Percentiles rank a stretch among this genome's conserved stretches.
Conservation (phyloP, 2,797 vertebrate genomes). For the Sus cebifrons region DNA sequence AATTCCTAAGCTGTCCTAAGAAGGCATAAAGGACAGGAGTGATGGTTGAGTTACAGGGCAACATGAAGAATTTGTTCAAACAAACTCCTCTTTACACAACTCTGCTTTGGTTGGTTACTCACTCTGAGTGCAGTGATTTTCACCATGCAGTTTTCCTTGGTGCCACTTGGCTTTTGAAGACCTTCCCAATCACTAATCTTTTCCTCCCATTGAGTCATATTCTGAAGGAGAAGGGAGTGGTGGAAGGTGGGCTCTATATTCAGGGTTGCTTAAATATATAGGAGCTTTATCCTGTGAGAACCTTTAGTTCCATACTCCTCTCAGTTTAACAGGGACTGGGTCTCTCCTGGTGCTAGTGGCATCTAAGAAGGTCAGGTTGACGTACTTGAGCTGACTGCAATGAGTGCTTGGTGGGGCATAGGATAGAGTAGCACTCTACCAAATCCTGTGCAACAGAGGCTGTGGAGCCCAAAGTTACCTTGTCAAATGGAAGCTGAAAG, state of each 20-base stretch:
- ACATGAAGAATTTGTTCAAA: neutral
- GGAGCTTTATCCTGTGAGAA: neutral
- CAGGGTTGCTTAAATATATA: neutral
- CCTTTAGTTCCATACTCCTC: neutral
- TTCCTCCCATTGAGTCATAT: neutral
- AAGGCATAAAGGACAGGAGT: neutral
- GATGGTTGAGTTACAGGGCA: neutral
- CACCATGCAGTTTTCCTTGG: neutral
- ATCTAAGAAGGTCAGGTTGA: neutral
- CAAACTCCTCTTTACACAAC: neutral
- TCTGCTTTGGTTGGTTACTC: neutral
- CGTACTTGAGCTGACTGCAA: neutral
- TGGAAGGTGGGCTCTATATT: neutral
- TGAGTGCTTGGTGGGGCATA: neutral
- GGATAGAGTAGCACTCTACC: neutral
- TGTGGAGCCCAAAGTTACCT: neutral
- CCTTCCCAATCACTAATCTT: neutral
- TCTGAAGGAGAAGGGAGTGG: neutral
- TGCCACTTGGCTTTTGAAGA: neutral
- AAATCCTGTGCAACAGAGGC: neutral
- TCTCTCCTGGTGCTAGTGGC: neutral
- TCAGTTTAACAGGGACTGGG: neutral
- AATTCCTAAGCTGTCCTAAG: neutral
- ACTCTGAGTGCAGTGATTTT: neutral
- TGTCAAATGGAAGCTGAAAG: neutral